Conservation (phyloP, 2,113 vertebrate genomes). For the Chaetodon auriga region DNA sequence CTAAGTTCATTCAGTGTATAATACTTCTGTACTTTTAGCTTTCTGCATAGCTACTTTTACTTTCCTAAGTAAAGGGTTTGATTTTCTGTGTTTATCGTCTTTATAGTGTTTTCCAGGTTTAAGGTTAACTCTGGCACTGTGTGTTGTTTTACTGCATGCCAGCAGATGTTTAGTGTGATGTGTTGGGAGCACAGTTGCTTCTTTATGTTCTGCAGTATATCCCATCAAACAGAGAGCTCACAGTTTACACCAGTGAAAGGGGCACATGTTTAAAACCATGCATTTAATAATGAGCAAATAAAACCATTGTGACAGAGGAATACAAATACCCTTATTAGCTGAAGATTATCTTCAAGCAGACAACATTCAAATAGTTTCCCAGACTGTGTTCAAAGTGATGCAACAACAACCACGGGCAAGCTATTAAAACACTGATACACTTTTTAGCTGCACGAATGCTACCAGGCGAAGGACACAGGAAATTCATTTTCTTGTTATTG, state of each 20-base stretch:
- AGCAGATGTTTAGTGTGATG: conserved; percentile 11
- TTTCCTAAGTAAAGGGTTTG: not conserved
- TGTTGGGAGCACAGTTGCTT: not conserved
- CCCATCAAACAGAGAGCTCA: conserved; percentile 22
- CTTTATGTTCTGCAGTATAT: conserved; percentile 39
- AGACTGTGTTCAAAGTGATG: conserved; percentile 59
- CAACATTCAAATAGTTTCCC: conserved; percentile 59
- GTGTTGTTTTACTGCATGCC: conserved; percentile 4
- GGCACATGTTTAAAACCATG: conserved; percentile 51
- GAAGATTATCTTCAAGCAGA: conserved; percentile 68
- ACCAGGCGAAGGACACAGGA: conserved; percentile 62
- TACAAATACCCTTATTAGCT: conserved; percentile 70
- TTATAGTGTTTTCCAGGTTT: conserved; percentile 22
- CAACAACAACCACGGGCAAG: conserved; percentile 74
- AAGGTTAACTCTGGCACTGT: not conserved
- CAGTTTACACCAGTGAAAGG: conserved; percentile 5
- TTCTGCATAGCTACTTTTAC: not conserved
- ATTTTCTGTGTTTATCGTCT: not conserved
- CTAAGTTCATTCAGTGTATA: not conserved
- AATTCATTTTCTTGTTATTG: conserved; percentile 79
- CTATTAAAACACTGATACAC: conserved; percentile 69
- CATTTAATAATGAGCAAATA: conserved; percentile 62
- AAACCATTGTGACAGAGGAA: conserved; percentile 60
- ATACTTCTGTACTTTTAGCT: not conserved
- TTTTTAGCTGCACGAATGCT: conserved; percentile 57